Evolutionary conservation across 92 coral and sea anemone genomes (phyloP).

Genomic region (Plumapathes pennacea): DNA sequence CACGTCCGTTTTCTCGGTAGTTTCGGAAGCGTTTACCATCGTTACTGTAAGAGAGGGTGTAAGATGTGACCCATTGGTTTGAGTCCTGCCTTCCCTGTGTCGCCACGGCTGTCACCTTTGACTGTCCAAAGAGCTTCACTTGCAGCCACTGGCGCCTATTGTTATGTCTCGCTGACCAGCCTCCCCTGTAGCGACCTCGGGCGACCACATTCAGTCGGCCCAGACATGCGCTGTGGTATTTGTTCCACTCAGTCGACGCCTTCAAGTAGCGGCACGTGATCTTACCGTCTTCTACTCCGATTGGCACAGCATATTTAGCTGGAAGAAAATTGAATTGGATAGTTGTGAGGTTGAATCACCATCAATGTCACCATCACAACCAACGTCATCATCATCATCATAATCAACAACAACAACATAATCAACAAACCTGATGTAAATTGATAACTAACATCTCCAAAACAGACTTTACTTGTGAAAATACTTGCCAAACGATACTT

Average conservation of each 20-base stretch:
- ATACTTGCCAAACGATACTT: no score
- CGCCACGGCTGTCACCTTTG: constrained; percentile 26
- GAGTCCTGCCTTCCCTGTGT: constrained; percentile 34
- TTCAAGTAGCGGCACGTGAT: constrained; percentile 37
- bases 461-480: no score
- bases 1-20: constrained; percentile 20
- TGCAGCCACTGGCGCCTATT: constrained; percentile 70
- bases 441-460: no score
- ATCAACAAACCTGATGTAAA: no score
- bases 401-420: no score
- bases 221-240: constrained; percentile 55
- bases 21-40: constrained; percentile 20
- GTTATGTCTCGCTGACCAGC: constrained; percentile 75
- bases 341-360: no score
- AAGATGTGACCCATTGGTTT: constrained; percentile 17
- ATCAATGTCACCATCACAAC: no score
- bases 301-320: constrained; percentile 30
- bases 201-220: constrained; percentile 63
- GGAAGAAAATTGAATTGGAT: neutral
- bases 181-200: constrained; percentile 57
- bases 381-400: no score
- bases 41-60: constrained; percentile 9
- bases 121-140: constrained; percentile 11
- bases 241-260: constrained; percentile 64
- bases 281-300: constrained; percentile 56